Conservation (phyloP, 2,888 invertebrate genomes). For the Plagiodera versicolora region DNA sequence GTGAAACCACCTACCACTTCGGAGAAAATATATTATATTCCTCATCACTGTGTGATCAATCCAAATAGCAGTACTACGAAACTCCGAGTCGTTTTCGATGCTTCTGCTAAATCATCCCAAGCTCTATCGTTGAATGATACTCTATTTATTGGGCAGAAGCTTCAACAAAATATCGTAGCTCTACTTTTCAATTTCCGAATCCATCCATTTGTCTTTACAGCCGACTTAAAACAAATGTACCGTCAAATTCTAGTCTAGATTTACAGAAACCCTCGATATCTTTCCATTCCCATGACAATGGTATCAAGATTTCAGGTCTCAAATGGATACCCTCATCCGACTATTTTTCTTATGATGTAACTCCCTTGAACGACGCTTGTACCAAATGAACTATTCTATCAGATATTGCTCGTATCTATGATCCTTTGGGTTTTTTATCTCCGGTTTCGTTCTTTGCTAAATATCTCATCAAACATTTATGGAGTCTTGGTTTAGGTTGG, state of each 20-base stretch:
- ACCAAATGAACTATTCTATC: slow-evolving; percentile 9
- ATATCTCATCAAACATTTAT: slow-evolving; percentile 19
- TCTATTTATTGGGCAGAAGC: not conserved
- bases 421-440: slow-evolving; percentile 13
- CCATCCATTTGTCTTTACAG: not conserved
- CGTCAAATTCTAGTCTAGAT: not conserved
- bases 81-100: slow-evolving; percentile 7
- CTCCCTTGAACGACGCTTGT: not conserved
- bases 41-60: slow-evolving; percentile 3
- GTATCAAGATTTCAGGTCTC: not conserved
- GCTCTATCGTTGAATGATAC: slow-evolving; percentile 9
- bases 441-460: slow-evolving; percentile 14
- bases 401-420: slow-evolving; percentile 7
- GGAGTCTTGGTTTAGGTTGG: slow-evolving; percentile 18
- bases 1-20: not conserved
- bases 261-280: not conserved
- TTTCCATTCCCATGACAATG: not conserved
- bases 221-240: slow-evolving; percentile 12
- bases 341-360: not conserved
- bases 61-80: slow-evolving; percentile 5
- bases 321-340: not conserved
- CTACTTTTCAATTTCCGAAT: slow-evolving; percentile 8
- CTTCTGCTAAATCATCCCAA: slow-evolving; percentile 3
- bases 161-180: slow-evolving; percentile 6
- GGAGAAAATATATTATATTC: slow-evolving; percentile 4